Evolutionary conservation across 1,140 invertebrate species (phyloP), one percentile per base, ranked within the genome.

Genomic region (Euura saliciscinereae): DNA sequence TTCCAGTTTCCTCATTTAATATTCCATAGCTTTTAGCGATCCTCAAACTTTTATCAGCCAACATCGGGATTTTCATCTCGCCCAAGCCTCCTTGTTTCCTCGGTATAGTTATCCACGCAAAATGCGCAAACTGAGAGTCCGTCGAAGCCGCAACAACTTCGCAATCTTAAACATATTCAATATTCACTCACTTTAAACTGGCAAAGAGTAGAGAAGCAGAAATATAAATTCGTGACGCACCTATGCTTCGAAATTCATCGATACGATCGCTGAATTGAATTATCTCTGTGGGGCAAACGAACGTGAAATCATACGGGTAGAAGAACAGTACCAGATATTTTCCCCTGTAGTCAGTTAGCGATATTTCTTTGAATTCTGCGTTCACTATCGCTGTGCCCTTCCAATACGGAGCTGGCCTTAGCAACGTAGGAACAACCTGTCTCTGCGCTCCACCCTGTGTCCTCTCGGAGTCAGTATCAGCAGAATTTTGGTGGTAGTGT

Each of bases 11-110:
- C 83, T 97, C 96, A 80, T 98, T 93, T 64, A 97, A 90, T 7
- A 99, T 95, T 66, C 97, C 97, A 84, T 99, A 99, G 73, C 91
- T 90, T 75, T 90, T 92, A 43, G 96, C 87, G 82, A 99, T 96
- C 79, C 92, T 89, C 78, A 92, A 90, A 70, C 91, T 96, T 85
- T 97, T 98, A 85, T 99, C 98, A 69, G 97, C 92, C 72, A 99
- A 85, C 42, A 99, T 85, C 2, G 98, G 96, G 77, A 99, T 98
- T 71, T 97, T 94, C 95, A 99, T 96, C 69, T 92, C 89, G 1
- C 97, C 97, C 10, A 99, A 88, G 75, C 98, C 98, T 80, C 96
- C 98, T 84, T 98, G 91, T 83, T 99, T 98, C 43, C 97, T 91
- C 3, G 96, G 93, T 1, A 95, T 97, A 80, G 97, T 97, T 59